Evolutionary conservation across 2,888 invertebrate species (phyloP), one percentile per base, ranked within the genome.

Genomic region (Brenthis daphne): DNA sequence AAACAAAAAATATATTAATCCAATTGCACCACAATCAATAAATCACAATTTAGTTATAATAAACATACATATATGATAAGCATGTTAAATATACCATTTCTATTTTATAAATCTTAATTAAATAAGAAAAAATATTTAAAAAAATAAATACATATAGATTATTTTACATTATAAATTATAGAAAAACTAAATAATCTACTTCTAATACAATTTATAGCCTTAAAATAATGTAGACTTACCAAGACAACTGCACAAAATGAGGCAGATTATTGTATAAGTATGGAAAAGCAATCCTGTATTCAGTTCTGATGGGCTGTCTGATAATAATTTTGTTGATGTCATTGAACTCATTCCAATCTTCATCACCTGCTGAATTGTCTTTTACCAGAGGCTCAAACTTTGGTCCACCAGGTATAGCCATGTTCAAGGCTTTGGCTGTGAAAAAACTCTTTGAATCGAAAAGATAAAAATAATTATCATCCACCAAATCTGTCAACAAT

Each of bases 341-440:
- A 92, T 99, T 99, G 83, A 99, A 99, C 91, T 99, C 99, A 91
- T 99, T 99, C 99, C 99, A 99, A 87, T 99, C 99, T 92, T 99
- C 99, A 92, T 99, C 99, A 1, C 98, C 98, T 65, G 98, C 96
- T 81, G 98, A 98, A 79, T 98, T 97, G 87, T 99, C 99, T 83
- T 99, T 99, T 20, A 99, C 98, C 6, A 99, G 92, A 0, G 99
- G 99, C 86, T 99, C 99, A 92, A 99, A 99, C 89, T 99, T 99
- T 0, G 99, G 99, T 0, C 99, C 99, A 66, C 99, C 99, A 12
- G 99, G 99, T 80, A 99, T 99, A 1, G 99, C 99, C 97, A 99
- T 98, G 85, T 99, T 99, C 66, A 99, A 90, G 4, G 99, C 99
- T 89, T 99, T 99, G 0, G 99, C 99, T 1, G 99, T 99, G 89